Percentiles rank a stretch among this genome's conserved stretches.
These are phyloP conservation scores for Takifugu rubripes DNA, from an alignment of 2,797 vertebrate species.

Conservation along the genomic window DNA sequence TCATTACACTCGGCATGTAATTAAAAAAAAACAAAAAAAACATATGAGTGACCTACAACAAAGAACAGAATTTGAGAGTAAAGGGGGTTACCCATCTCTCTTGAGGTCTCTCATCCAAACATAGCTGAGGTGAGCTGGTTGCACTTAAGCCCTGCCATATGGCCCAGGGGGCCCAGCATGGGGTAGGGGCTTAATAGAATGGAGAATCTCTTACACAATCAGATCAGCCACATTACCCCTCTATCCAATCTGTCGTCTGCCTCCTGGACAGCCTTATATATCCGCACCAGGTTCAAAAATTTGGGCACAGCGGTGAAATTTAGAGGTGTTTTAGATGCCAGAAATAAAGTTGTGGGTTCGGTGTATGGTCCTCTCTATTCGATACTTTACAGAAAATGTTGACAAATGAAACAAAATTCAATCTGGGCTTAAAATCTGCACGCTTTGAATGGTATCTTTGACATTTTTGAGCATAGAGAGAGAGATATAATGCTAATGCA, in stretches of 20 bases:
- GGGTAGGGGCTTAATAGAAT: conserved; percentile 60
- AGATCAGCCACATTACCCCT: conserved; percentile 59
- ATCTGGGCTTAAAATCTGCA: too few species aligned
- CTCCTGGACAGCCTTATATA: conserved; percentile 35
- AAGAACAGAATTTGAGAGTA: background rate
- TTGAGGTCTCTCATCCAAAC: conserved; percentile 20
- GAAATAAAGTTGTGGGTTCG: background rate
- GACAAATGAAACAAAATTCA: background rate
- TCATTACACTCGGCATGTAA: background rate
- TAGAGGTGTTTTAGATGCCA: background rate
- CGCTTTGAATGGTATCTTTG: too few species aligned
- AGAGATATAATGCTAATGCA: background rate
- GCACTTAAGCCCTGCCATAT: conserved; percentile 62
- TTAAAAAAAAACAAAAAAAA: conserved; percentile 12
- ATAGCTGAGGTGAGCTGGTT: conserved; percentile 31
- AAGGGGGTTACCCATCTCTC: conserved; percentile 11
- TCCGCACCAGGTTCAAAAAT: background rate
- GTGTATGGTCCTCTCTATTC: background rate
- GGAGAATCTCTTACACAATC: conserved; percentile 62
- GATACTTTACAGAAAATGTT: background rate
- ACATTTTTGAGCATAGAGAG: too few species aligned
- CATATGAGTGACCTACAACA: conserved; percentile 2
- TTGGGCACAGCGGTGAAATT: background rate
- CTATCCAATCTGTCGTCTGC: conserved; percentile 71
- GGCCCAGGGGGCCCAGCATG: conserved; percentile 55